Conservation (phyloP, 2,113 vertebrate genomes). For the Chionomys nivalis region DNA sequence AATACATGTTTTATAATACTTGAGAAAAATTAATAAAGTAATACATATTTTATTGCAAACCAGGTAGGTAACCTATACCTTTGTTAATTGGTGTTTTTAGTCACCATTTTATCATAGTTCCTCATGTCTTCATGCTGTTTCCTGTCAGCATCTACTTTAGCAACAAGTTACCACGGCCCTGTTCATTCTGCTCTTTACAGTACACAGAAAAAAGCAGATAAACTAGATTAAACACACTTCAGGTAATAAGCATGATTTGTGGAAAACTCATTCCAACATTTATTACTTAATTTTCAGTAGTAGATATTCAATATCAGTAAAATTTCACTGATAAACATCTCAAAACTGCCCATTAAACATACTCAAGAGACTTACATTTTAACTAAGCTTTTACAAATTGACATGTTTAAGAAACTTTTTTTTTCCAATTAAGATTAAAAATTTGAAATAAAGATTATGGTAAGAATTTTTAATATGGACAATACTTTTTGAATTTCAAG, state of each 20-base stretch:
- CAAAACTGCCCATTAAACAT: not conserved
- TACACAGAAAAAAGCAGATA: not conserved
- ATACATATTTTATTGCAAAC: not conserved
- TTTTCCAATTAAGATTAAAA: not conserved
- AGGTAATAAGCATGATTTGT: not conserved
- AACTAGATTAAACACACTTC: not conserved
- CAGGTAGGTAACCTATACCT: too few species aligned
- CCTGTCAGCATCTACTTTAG: not conserved
- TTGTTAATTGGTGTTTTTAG: not conserved
- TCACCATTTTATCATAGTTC: too few species aligned
- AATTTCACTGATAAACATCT: not conserved
- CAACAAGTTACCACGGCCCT: not conserved
- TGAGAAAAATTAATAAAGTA: too few species aligned
- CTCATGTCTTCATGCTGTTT: not conserved
- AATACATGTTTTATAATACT: too few species aligned
- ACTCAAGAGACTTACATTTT: not conserved
- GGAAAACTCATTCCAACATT: not conserved
- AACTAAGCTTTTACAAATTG: not conserved
- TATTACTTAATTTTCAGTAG: not conserved
- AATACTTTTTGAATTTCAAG: not conserved
- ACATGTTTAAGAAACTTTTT: not conserved
- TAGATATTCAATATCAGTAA: not conserved
- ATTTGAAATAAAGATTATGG: constrained; percentile 23
- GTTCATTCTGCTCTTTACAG: not conserved
- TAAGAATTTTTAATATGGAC: constrained; percentile 10